These are phyloP conservation scores for Pogonophryne albipinna DNA, from an alignment of 2,797 vertebrate species.

Conservation along the genomic window DNA sequence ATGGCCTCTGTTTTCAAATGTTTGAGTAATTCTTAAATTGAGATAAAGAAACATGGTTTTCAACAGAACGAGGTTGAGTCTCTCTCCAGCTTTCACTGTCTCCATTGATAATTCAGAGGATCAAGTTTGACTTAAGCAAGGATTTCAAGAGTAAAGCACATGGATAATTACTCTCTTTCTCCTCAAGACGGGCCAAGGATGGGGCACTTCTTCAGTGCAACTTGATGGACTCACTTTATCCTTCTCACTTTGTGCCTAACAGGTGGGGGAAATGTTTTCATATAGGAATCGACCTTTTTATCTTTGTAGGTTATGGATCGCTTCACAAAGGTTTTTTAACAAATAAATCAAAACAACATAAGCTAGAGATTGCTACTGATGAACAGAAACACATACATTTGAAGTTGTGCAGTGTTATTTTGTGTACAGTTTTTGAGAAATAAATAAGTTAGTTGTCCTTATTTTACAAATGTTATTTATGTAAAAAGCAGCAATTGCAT, in stretches of 20 bases:
- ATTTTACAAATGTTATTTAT: too few relatives aligned
- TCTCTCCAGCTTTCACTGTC: constrained; percentile 45
- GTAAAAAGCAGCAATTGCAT: too few relatives aligned
- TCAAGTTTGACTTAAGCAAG: constrained; percentile 47
- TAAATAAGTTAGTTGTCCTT: too few relatives aligned
- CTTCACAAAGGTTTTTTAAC: too few relatives aligned
- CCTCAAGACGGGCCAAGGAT: constrained; percentile 28
- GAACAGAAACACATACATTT: too few relatives aligned
- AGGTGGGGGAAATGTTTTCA: too few relatives aligned
- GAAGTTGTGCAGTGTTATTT: too few relatives aligned
- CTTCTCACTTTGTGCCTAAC: neutral
- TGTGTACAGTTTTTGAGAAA: too few relatives aligned
- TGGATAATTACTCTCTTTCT: constrained; percentile 54
- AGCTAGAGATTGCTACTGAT: too few relatives aligned
- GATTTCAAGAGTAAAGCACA: constrained; percentile 56
- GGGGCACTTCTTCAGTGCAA: constrained; percentile 9
- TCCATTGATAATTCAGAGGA: constrained; percentile 56
- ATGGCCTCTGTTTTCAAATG: constrained; percentile 8
- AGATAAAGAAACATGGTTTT: neutral
- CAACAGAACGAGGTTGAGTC: neutral
- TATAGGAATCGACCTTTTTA: too few relatives aligned
- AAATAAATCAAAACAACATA: too few relatives aligned
- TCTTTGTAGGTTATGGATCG: too few relatives aligned
- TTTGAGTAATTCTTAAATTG: constrained; percentile 4
- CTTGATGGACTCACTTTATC: constrained; percentile 14